phyloP scores from a whole-genome alignment of 2,888 invertebrate species.

The Patella ulyssiponensis region DNA sequence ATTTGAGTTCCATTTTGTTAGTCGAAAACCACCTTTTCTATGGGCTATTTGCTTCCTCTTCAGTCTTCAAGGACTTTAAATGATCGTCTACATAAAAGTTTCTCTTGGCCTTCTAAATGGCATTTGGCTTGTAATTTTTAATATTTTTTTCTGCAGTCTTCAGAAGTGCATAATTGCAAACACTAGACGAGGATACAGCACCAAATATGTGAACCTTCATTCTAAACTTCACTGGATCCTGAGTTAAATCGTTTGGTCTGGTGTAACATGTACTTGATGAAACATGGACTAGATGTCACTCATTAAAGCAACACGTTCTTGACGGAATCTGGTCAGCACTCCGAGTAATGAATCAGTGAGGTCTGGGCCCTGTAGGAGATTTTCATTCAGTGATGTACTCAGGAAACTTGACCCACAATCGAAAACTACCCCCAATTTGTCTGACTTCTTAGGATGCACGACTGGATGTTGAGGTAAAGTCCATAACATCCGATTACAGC shows the following conservation, averaged over 20 bases:
- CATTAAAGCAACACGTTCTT: conserved; percentile 39
- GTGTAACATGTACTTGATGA: conserved; percentile 35
- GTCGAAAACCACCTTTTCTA: conserved; percentile 19
- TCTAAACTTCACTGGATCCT: background rate
- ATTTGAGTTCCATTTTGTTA: conserved; percentile 31
- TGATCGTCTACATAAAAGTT: conserved; percentile 39
- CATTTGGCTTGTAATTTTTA: conserved; percentile 10
- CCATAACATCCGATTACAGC: conserved; percentile 27
- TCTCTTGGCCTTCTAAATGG: background rate
- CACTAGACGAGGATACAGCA: background rate
- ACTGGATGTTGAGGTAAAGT: conserved; percentile 38
- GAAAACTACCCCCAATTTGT: conserved; percentile 36
- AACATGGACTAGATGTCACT: too few relatives aligned
- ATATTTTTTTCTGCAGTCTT: conserved; percentile 9
- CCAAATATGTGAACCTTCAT: conserved; percentile 22
- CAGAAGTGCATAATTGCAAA: conserved; percentile 12
- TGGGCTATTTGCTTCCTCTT: conserved; percentile 11
- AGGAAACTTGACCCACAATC: conserved; percentile 35
- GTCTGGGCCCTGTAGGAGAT: conserved; percentile 42
- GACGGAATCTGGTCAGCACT: conserved; percentile 38
- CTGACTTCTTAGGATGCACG: conserved; percentile 34
- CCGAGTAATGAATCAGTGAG: conserved; percentile 41
- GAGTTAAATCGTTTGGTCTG: conserved; percentile 22
- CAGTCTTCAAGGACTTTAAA: conserved; percentile 28
- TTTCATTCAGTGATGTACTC: conserved; percentile 37